phyloP scores from a whole-genome alignment of 2,113 vertebrate species.

The Gasterosteus aculeatus region DNA sequence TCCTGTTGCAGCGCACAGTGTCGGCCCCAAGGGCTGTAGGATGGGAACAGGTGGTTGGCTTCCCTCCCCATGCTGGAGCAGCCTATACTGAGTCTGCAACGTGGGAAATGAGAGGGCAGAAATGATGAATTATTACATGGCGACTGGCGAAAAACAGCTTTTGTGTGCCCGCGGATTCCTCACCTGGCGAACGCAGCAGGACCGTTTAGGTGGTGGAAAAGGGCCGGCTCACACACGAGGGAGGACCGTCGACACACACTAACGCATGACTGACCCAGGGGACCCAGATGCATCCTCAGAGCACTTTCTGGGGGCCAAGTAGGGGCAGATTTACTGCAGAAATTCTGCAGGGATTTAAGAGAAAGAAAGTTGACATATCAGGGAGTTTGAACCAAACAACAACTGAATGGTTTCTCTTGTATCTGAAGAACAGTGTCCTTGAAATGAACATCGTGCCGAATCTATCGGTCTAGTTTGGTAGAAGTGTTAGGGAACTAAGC shows the following conservation, averaged over 20 bases:
- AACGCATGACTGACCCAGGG: constrained; percentile 73
- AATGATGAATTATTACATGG: no score
- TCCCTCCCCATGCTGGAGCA: constrained; percentile 65
- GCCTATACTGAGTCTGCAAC: constrained; percentile 64
- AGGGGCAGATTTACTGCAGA: constrained; percentile 67
- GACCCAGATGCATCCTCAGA: constrained; percentile 66
- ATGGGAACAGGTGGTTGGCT: constrained; percentile 76
- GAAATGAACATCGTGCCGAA: not conserved
- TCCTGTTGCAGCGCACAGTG: constrained; percentile 75
- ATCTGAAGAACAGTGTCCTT: not conserved
- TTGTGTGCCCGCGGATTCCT: constrained; percentile 20
- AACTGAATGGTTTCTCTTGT: not conserved
- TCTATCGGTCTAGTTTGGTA: not conserved
- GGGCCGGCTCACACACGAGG: constrained; percentile 73
- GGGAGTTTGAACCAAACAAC: not conserved
- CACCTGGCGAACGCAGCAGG: constrained; percentile 71
- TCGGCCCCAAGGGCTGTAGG: constrained; percentile 78
- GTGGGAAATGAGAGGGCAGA: not conserved
- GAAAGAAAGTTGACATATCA: not conserved
- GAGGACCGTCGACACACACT: constrained; percentile 67
- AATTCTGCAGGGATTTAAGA: constrained; percentile 58
- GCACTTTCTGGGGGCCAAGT: constrained; percentile 70
- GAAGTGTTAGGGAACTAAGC: no score
- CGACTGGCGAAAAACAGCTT: no score
- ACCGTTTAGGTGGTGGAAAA: constrained; percentile 77